Conservation (phyloP, 2,797 vertebrate genomes). For the Nyctibius grandis region DNA sequence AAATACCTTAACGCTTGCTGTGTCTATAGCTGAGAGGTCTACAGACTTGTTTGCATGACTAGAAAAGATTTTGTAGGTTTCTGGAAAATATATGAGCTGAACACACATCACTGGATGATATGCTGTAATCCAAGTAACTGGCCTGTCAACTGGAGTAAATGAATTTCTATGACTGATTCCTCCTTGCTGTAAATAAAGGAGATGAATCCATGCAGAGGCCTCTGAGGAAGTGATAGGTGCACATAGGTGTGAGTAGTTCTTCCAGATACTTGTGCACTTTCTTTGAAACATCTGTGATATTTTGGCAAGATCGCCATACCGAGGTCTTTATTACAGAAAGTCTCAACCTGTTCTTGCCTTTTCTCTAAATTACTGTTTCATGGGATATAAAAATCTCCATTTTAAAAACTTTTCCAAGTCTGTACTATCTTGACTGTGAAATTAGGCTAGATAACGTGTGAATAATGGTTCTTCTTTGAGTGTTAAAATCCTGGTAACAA, state of each 20-base stretch:
- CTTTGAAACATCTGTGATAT: background rate
- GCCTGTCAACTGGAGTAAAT: background rate
- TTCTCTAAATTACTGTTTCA: background rate
- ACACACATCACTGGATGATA: background rate
- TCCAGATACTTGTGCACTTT: background rate
- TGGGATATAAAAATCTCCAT: background rate
- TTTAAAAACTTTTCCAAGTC: background rate
- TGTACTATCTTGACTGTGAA: background rate
- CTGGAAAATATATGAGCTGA: background rate
- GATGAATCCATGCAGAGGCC: background rate
- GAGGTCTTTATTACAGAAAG: background rate
- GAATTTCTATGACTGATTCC: background rate
- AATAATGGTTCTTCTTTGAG: background rate
- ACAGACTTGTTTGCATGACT: background rate
- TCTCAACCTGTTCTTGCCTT: background rate
- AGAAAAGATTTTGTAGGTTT: background rate
- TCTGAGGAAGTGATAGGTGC: background rate
- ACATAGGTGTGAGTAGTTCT: background rate
- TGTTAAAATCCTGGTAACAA: background rate
- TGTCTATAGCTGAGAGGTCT: background rate
- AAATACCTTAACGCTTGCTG: background rate
- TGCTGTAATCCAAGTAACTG: background rate
- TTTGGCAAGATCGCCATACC: background rate
- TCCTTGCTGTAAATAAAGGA: background rate
- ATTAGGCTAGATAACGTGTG: background rate